Evolutionary conservation across 1,140 invertebrate species (phyloP), one percentile per base, ranked within the genome.

Genomic region (Drosophila truncata): DNA sequence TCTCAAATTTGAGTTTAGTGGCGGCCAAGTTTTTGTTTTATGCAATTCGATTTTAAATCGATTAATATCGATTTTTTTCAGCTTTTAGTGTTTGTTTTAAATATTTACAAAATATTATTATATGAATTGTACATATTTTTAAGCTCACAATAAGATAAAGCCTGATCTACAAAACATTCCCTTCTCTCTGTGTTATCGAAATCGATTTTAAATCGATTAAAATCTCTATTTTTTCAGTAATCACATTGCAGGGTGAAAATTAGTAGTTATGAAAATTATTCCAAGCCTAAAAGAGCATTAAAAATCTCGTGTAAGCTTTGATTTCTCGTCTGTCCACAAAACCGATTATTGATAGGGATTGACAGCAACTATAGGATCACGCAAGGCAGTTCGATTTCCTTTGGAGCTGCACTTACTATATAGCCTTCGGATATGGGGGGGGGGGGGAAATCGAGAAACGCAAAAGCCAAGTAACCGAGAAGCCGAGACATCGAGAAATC

Each of bases 371-470:
- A n/a, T 23, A 31, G 65, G 37, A 46, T 67, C 66, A 70, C 66
- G 66, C 66, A 67, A 70, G 66, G 33, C 62, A 33, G 37, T 13
- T 62, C 7, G 39, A 33, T 42, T 50, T 25, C 65, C 16, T 50
- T 49, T n/a, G 29, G 25, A 29, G 23, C 27, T 20, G 27, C 16
- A 49, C 29, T 52, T 35, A 54, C 14, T n/a, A 55, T 37, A 37
- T 25, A 55, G 52, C 33, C 33, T 11, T 37, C 14, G 52, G 52
- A 6, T 55, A 55, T 4, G 31, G 31, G 31, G 31, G 27, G 3
- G 27, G 27, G 29, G 20, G 14, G 37, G n/a, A 55, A 55, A 25
- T 47, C 16, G 23, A 47, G 46, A 47, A 27, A 27, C 46, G 23
- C 46, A 47, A 16, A 27, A 49, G 31, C 50, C 3, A 11, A 6